These are phyloP conservation scores for Drosophila merina DNA, from an alignment of 2,888 invertebrate species.

Conservation along the genomic window DNA sequence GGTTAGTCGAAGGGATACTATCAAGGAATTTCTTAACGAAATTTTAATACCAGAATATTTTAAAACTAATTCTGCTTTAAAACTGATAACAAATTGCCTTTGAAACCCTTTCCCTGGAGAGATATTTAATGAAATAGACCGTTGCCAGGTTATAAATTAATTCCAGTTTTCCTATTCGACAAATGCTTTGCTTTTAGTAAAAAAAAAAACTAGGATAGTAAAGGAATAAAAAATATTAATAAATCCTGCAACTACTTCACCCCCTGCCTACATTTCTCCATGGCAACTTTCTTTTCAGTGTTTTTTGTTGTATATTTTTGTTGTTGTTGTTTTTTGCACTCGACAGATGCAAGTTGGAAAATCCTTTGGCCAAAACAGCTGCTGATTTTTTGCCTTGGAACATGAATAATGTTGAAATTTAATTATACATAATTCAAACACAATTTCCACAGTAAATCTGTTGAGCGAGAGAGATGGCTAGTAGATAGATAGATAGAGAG, in stretches of 20 bases:
- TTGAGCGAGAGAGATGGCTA: conserved; percentile 9
- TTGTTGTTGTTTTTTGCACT: conserved; percentile 5
- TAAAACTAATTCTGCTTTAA: no score
- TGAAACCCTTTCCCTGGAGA: no score
- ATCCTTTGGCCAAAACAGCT: conserved; percentile 32
- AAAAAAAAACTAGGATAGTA: background rate
- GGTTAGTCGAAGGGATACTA: no score
- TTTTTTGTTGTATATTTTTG: background rate
- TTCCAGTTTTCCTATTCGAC: no score
- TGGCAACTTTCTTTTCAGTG: background rate
- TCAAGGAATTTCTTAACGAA: background rate
- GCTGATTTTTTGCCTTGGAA: conserved; percentile 47
- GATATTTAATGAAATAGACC: no score
- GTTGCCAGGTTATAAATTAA: no score
- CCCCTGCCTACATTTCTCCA: background rate
- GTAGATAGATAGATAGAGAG: background rate
- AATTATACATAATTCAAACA: conserved; percentile 75
- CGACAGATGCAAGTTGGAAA: conserved; percentile 17
- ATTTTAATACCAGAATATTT: background rate
- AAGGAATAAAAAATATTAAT: background rate
- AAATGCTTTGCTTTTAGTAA: background rate
- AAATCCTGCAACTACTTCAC: background rate
- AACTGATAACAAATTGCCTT: no score
- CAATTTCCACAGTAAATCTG: conserved; percentile 62
- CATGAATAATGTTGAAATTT: conserved; percentile 70